Evolutionary conservation across 2,113 vertebrate genomes (phyloP), one percentile per base, ranked within the genome.

Genomic region (Sialia sialis): DNA sequence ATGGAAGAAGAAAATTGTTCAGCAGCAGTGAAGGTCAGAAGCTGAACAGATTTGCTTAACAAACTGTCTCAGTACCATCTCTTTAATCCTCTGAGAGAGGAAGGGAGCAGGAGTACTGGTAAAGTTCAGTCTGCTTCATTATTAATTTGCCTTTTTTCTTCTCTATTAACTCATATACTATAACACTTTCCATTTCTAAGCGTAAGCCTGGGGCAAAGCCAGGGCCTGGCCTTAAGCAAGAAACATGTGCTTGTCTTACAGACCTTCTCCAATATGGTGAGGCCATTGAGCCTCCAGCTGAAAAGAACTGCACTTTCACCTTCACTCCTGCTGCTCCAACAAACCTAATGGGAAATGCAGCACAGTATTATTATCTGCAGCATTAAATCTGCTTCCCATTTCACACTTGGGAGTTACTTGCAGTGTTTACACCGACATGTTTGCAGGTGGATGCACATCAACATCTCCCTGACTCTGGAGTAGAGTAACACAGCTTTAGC

Each of bases 91-190:
- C 59, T 87, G 91, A 83, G 84, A 77, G 67, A 89, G 27, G 55
- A 94, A 72, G 60, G 84, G 70, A 93, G n/a, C 58, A 89, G 62
- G 87, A 89, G 34, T 48, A 77, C 49, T 93, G 69, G 76, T 72
- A 87, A 95, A 93, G 91, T 95, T 94, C 87, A 91, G 63, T 27
- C 70, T 89, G 51, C 58, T 94, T 79, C 87, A 94, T 90, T 95
- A 95, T 85, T 91, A 95, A 94, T 93, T 85, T 87, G 54, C 59
- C 75, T 83, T 89, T 89, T 92, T 87, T 64, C 62, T 67, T 87
- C 43, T 44, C 38, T 86, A 69, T 95, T 92, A 95, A 93, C 38
- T 91, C 38, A 62, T 54, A 51, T 52, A 46, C 58, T 56, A 2
- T 76, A 85, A 82, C 44, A 89, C 13, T 41, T 89, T 89, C 49